Percentiles rank a stretch among this genome's conserved stretches.
Evolutionary conservation across 2,113 vertebrate species (phyloP).

Genomic region (Actenoides lindsayi): DNA sequence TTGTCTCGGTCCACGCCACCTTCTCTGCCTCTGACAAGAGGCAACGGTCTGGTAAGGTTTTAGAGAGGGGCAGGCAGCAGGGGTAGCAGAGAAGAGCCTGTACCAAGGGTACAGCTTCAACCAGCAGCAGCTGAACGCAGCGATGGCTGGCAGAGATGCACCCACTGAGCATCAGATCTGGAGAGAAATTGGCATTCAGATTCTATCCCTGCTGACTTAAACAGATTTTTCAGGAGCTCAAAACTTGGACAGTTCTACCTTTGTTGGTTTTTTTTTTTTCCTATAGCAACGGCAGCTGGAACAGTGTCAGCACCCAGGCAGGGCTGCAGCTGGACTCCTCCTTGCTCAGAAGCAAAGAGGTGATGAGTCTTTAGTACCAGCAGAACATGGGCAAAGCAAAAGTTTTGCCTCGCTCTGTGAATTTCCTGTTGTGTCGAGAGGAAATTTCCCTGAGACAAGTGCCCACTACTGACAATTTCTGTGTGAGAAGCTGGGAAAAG

Average conservation of each 20-base stretch:
- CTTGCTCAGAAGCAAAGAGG: background rate
- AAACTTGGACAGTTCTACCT: constrained; percentile 46
- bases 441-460: background rate
- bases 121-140: background rate
- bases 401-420: background rate
- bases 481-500: background rate
- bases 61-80: background rate
- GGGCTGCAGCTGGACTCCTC: background rate
- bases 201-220: background rate
- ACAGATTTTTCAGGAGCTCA: constrained; percentile 24
- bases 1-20: background rate
- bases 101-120: background rate
- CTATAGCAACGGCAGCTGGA: background rate
- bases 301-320: background rate
- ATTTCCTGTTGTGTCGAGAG: background rate
- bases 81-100: background rate
- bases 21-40: background rate
- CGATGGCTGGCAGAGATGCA: background rate
- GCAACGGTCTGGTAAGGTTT: background rate
- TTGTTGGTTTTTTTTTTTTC: background rate
- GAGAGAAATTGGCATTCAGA: background rate
- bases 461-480: background rate
- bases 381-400: background rate
- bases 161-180: background rate
- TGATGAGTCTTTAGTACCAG: background rate